Base-by-base conservation (phyloP, 2,888 invertebrate genomes). In the Scaptomyza flava region DNA sequence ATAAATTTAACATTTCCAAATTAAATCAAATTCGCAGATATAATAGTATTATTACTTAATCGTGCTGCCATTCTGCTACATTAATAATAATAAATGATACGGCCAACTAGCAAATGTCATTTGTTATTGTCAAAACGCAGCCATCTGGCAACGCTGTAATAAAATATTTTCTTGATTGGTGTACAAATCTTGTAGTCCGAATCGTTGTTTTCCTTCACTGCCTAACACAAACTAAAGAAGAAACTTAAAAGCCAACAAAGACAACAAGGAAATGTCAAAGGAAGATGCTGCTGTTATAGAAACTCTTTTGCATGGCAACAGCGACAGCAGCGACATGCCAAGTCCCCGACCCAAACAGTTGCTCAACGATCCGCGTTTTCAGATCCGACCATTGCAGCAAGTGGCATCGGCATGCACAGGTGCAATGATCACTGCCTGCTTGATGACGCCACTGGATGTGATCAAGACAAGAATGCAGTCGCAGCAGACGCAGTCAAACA, bases 401-500 rank as follows among this genome's bases (percentile, higher is more conserved):
- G 90, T 91, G 31, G 85, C 86, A 2, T 91, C 92, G 1, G 91
- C 92, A 14, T 91, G 91, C 91, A 94, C 96, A 66, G 98, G 98
- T 61, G 98, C 98, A 11, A 92, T 98, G 70, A 93, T 98, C 90
- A 98, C 98, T 89, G 98, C 98, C 48, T 90, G 97, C 64, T 95
- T 98, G 83, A 96, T 99, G 93, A 99, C 99, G 0, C 99, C 99
- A 0, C 93, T 99, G 77, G 99, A 99, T 93, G 99, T 99, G 11
- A 97, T 99, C 1, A 99, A 99, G 94, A 98, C 99, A 71, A 94
- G 99, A 51, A 93, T 99, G 53, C 99, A 99, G 93, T 95, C 97
- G 5, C 99, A 99, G 91, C 96, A 97, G 88, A 97, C 97, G 86
- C 95, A 96, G 5, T 95, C 95, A 12, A 96, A 96, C 82, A 96